Base-by-base conservation (phyloP, 2,888 invertebrate genomes). In the Xanthia icteritia region DNA sequence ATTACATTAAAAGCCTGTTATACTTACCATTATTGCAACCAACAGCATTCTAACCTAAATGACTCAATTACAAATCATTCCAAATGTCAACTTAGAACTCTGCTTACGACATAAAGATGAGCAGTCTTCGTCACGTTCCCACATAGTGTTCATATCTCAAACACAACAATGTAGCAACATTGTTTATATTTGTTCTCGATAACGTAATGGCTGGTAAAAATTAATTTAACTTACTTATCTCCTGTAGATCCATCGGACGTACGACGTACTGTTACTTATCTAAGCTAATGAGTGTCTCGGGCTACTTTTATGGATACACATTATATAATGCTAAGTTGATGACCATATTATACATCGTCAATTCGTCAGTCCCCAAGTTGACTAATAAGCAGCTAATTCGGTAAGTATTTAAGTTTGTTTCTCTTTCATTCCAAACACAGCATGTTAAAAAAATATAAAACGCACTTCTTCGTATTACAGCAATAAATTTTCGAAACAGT, bases 101-200 rank as follows among this genome's bases (percentile, higher is more conserved):
- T 48, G 48, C 64, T 60, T 56, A 65, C 36, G 45, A 54, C 48
- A 72, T 61, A 39, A 60, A 42, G 3, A 56, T 51, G n/a, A 11
- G 15, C 39, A 72, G 27, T 54, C 27, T 15, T 58, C 31, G 23
- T 68, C 85, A 82, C 82, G 78, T 73, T 64, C 11, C 60, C 42
- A 68, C 45, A n/a, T 39, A 82, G 56, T 84, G 84, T 64, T 58
- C 72, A 45, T 68, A 84, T 81, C 77, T 65, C 48, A 48, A 54
- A 61, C 31, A 74, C 64, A 31, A 75, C 74, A 81, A 75, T 72
- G 70, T 82, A 73, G 23, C 71, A 58, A 80, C 80, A 72, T 66
- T 86, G 80, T 88, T 86, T 84, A 86, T 81, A 77, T 86, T 84
- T 88, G 74, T 77, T 74, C 65, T 63, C 54, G 84, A 86, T 84